A percentile compares a stretch with the other conserved stretches of the same genome.
Evolutionary conservation across 2,888 invertebrate genomes (phyloP).

Genomic region (Bombylius major): DNA sequence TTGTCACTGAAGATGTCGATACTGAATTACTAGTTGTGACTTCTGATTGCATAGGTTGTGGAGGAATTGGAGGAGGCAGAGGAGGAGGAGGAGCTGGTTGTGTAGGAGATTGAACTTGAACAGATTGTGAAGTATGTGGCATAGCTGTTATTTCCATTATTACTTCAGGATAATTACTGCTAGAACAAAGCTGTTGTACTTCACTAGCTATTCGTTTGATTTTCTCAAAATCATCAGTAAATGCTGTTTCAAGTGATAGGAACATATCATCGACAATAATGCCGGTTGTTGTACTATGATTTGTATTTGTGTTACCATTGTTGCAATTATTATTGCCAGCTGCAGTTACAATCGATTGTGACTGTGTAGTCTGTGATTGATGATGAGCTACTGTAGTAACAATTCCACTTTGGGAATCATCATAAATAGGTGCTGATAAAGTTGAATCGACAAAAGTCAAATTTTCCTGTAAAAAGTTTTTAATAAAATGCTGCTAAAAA

Average conservation of each 20-base stretch:
- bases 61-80: constrained; percentile 28
- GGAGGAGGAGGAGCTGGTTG: constrained; percentile 24
- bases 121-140: constrained; percentile 37
- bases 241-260: constrained; percentile 36
- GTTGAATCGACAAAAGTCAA: constrained; percentile 34
- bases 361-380: constrained; percentile 13
- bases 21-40: constrained; percentile 46
- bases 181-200: constrained; percentile 57
- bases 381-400: constrained; percentile 5
- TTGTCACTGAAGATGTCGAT: constrained; percentile 39
- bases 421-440: constrained; percentile 32
- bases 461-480: constrained; percentile 21
- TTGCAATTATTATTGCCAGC: constrained; percentile 9
- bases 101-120: constrained; percentile 20
- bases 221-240: constrained; percentile 72
- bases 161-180: constrained; percentile 33
- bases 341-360: constrained; percentile 11
- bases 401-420: constrained; percentile 24
- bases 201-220: constrained; percentile 73
- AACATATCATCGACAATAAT: constrained; percentile 38
- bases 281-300: constrained; percentile 18
- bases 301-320: constrained; percentile 14
- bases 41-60: constrained; percentile 42
- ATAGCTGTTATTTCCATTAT: constrained; percentile 31
- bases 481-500: background rate